Conservation (phyloP, 2,888 invertebrate genomes). For the Penaeus monodon region DNA sequence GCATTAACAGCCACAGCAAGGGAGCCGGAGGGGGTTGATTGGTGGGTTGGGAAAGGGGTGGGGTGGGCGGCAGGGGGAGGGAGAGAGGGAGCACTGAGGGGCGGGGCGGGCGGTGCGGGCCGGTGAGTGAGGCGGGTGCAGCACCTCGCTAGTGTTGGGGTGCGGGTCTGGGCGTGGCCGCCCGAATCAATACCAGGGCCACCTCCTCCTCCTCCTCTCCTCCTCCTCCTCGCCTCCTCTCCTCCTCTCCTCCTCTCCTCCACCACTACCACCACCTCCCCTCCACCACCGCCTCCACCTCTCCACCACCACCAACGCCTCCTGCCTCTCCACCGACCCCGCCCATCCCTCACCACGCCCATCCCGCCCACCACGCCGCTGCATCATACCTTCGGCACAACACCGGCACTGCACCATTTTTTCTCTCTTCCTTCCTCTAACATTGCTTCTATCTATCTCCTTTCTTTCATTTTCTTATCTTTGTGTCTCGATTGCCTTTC, state of each 20-base stretch:
- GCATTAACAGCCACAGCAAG: not conserved
- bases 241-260: not conserved
- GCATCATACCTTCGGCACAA: not conserved
- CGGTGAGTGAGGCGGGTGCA: constrained; percentile 11
- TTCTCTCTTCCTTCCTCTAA: too few relatives aligned
- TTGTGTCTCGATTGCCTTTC: too few relatives aligned
- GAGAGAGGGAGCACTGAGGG: not conserved
- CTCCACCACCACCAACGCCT: not conserved
- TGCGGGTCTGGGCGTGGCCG: constrained; percentile 15
- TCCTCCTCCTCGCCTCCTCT: not conserved
- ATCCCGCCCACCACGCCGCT: not conserved
- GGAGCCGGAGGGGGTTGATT: not conserved
- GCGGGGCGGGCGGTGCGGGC: not conserved
- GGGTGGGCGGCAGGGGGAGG: not conserved
- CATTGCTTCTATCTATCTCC: too few relatives aligned
- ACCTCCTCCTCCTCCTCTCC: not conserved
- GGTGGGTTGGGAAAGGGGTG: not conserved
- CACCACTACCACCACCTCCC: not conserved
- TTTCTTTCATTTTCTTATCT: too few relatives aligned
- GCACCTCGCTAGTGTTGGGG: constrained; percentile 4
- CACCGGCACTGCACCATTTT: constrained; percentile 3
- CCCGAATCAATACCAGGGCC: constrained; percentile 22
- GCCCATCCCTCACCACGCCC: constrained; percentile 5
- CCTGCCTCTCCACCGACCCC: not conserved
- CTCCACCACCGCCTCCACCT: not conserved